A percentile compares a stretch with the other conserved stretches of the same genome.
Conservation (phyloP, 2,797 vertebrate species). For the Anguilla pacifica region DNA sequence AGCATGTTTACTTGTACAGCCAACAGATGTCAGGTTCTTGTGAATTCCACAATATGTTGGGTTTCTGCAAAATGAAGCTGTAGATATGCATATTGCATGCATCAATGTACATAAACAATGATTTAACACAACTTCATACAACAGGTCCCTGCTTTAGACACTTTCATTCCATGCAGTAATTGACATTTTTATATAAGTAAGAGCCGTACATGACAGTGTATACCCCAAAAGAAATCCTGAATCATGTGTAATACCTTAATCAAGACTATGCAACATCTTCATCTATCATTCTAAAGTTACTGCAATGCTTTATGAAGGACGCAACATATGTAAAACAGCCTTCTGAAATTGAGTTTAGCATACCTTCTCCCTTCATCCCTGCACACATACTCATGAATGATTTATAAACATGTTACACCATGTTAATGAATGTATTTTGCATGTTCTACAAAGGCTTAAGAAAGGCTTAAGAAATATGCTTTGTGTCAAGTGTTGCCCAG, state of each 20-base stretch:
- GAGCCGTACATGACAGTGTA: background rate
- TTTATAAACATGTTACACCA: background rate
- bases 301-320: background rate
- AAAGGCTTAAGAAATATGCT: background rate
- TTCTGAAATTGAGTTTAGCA: background rate
- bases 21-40: no score
- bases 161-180: background rate
- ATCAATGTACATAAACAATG: no score
- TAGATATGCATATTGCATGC: no score
- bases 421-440: background rate
- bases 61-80: no score
- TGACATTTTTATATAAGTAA: background rate
- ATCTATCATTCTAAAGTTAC: background rate
- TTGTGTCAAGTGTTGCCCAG: background rate
- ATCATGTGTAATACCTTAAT: background rate
- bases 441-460: background rate
- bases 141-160: background rate
- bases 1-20: no score
- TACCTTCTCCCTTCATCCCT: background rate
- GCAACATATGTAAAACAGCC: background rate
- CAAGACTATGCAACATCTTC: background rate
- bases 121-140: background rate
- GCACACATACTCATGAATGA: background rate
- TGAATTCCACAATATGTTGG: no score
- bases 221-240: background rate